Base-by-base conservation (phyloP, 23 tunicate species). In the Phallusia fumigata region DNA sequence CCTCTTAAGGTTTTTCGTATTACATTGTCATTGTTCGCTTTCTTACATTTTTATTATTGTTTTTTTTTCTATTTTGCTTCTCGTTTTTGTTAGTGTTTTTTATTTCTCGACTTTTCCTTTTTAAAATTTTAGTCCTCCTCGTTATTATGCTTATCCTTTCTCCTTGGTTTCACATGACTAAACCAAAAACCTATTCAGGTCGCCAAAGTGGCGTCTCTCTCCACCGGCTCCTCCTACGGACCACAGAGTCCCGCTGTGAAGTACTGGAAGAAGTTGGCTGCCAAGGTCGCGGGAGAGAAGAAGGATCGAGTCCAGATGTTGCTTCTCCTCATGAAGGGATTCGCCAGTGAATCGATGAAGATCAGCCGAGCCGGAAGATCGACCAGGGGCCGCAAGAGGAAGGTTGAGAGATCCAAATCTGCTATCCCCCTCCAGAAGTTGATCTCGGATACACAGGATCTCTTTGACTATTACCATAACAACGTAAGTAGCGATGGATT, bases 201-300 rank as follows among this genome's bases (percentile, higher is more conserved):
- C 18, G 83, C 35, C 51, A 34, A 51, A 52, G 52, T 36, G 30
- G 80, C 50, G 0, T 45, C 50, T 0, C 30, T 49, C 13, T 36
- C 53, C 51, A 33, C 50, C 50, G 53, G 51, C 53, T 45, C 51
- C 16, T 74, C 40, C 28, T 33, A 74, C 40, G 45, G 40, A 74
- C 24, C 24, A 3, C 24, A 74, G 35, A 33, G 40, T 74, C 45
- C 40, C 13, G 40, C 35, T 10, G 35, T 52, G 15, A 87, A 78
- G 16, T 88, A 76, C 51, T 88, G 87, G 87, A 74, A 83, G 52
- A 79, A 79, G 36, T 47, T 83, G 52, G 76, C 52, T 0, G 30
- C 44, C 24, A 73, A 88, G 49, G 51, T 87, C 16, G 74, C 73
- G 30, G 79, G 49, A 50, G 36, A 13, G 30, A 88, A 88, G 81